Evolutionary conservation across 1,140 invertebrate species (phyloP), one percentile per base, ranked within the genome.

Genomic region (Tetraneura akinire): DNA sequence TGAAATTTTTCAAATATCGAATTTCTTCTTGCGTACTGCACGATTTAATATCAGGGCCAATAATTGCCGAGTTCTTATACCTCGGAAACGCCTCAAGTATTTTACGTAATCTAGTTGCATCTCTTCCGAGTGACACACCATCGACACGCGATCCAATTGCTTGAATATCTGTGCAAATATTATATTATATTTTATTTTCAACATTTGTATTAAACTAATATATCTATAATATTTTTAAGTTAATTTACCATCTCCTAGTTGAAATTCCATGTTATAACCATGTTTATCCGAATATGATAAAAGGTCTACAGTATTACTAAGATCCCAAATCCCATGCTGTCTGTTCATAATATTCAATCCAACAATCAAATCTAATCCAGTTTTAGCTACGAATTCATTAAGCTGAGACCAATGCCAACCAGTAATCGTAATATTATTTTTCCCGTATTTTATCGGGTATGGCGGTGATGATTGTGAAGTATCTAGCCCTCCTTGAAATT

Each of bases 191-290:
- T n/a, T n/a, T 0, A n/a, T 60, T 26, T 10, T 21, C 4, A 51
- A 3, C 16, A 71, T 32, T 71, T 5, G 45, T 23, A 1, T 70
- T 0, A n/a, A 21, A 55, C 53, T 53, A 37, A 0, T 53, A 16
- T n/a, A 32, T 16, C 16, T 23, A 9, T 9, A 68, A 45, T 57
- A 60, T 8, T 6, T 26, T 84, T 37, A 37, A 37, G 8, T 8
- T 4, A 37, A 37, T 37, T 8, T 84, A 92, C 91, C 90, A 83
- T 90, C 89, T 47, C 90, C 90, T 21, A 92, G 82, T 83, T 91
- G 89, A 89, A 89, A 91, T 53, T 86, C 89, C 18, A 88, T 86
- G 26, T 86, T 88, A 53, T 89, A 85, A 21, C 87, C 86, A 55
- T 87, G 86, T 68, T 87, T 86, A 82, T 91, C 88, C 18, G 87